These are phyloP conservation scores for Bicyclus anynana DNA, from an alignment of 1,140 invertebrate genomes.

Conservation along the genomic window DNA sequence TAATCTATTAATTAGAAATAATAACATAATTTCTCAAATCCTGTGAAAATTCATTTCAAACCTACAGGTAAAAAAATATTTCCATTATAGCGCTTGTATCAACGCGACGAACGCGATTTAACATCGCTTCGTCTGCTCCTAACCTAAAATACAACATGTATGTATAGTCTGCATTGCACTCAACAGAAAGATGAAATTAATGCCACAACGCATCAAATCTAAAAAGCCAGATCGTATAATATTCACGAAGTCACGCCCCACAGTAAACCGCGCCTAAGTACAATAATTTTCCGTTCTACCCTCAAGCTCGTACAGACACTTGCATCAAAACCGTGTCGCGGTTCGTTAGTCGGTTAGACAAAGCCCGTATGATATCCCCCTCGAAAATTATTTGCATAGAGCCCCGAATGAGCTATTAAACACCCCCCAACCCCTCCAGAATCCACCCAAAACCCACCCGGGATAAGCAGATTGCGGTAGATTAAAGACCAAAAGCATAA, in stretches of 20 bases:
- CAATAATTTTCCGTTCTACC: conserved; percentile 32
- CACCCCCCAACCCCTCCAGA: conserved; percentile 35
- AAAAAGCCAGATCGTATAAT: conserved; percentile 8
- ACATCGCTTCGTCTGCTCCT: too few species aligned
- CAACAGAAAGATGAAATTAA: not conserved
- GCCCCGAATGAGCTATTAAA: conserved; percentile 73
- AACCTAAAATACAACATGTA: too few species aligned
- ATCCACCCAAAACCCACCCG: not conserved
- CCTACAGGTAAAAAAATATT: too few species aligned
- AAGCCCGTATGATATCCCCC: conserved; percentile 67
- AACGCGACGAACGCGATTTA: too few species aligned
- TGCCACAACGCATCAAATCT: not conserved
- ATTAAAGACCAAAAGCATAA: conserved; percentile 71
- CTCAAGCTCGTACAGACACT: conserved; percentile 42
- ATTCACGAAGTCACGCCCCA: conserved; percentile 16
- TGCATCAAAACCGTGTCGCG: conserved; percentile 40
- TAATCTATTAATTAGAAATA: too few species aligned
- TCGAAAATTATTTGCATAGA: conserved; percentile 73
- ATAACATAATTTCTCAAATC: too few species aligned
- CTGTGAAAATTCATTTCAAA: too few species aligned
- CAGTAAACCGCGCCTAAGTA: not conserved
- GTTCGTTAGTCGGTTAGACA: conserved; percentile 68
- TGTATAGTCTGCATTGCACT: too few species aligned
- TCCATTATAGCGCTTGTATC: too few species aligned
- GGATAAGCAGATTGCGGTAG: conserved; percentile 70